These are phyloP conservation scores for Dipodomys stephensi DNA, from an alignment of 2,113 vertebrate species.

Conservation along the genomic window DNA sequence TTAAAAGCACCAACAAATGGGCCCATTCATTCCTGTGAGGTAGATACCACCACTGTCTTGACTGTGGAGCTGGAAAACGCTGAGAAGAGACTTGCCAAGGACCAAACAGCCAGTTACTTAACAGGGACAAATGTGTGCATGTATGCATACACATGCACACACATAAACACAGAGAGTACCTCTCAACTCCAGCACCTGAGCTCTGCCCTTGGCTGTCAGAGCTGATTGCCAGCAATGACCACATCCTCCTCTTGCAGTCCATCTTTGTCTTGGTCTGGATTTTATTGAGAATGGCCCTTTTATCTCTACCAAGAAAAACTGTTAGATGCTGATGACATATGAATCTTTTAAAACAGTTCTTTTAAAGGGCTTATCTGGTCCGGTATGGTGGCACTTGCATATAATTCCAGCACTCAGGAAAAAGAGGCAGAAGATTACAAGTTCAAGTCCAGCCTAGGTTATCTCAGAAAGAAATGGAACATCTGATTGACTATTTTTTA, in stretches of 20 bases:
- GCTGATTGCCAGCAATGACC: neutral
- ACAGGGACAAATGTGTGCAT: too few species aligned
- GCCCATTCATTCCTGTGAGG: neutral
- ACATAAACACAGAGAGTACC: neutral
- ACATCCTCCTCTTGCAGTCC: neutral
- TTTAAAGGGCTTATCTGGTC: neutral
- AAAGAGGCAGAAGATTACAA: too few species aligned
- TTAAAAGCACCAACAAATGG: neutral
- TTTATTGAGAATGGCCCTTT: neutral
- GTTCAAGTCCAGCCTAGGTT: too few species aligned
- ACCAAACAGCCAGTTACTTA: too few species aligned
- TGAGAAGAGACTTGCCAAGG: neutral
- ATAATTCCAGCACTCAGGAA: too few species aligned
- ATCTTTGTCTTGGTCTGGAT: neutral
- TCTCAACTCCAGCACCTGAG: neutral
- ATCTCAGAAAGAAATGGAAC: too few species aligned
- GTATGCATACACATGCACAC: too few species aligned
- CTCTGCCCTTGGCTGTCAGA: neutral
- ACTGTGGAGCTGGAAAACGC: neutral
- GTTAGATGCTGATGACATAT: neutral
- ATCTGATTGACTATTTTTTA: too few species aligned
- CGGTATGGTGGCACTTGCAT: neutral
- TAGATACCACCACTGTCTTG: rapidly evolving
- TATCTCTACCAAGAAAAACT: neutral
- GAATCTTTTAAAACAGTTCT: neutral